Base-by-base conservation (phyloP, 2,888 invertebrate species). In the Nematopogon swammerdamellus region DNA sequence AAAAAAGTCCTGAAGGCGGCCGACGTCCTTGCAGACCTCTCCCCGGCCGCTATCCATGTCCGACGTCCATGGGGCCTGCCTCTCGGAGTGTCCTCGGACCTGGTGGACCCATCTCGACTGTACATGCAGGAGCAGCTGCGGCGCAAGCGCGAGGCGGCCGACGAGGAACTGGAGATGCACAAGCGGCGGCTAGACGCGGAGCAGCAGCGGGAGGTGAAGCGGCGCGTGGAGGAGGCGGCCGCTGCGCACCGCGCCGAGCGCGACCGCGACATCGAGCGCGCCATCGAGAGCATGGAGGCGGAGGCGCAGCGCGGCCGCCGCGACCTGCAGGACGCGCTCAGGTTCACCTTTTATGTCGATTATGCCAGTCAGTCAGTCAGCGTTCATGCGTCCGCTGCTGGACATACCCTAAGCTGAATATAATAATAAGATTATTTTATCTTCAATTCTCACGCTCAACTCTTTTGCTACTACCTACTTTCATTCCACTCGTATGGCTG, bases 181-280 rank as follows among this genome's bases (percentile, higher is more conserved):
- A 81, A 85, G 57, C 80, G 74, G 49, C 83, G 84, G 49, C 84
- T 81, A 57, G 83, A 82, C 57, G 82, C 83, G 51, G 85, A 87
- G 54, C 85, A 87, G 58, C 81, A 80, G 17, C 55, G 80, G 20
- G 64, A 82, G 10, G 68, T 91, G 48, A 82, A 83, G 50, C 85
- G 86, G 62, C 87, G 83, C 60, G 89, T 90, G 67, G 75, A 80
- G 50, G 81, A 83, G 57, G 85, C 92, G 58, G 67, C 85, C 2
- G 86, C 89, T 20, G 85, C 88, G 56, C 86, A 85, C 62, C 84
- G 86, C 63, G 79, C 80, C 47, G 91, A 92, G 62, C 70, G 92
- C 50, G 92, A 93, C 67, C 84, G 81, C 46, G 91, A 92, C 71
- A 89, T 92, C 49, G 91, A 92, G 63, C 70, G 82, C 16, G 87